Percentiles rank a stretch among this genome's conserved stretches.
phyloP scores from a whole-genome alignment of 2,113 vertebrate species.

The Charadrius vociferus region DNA sequence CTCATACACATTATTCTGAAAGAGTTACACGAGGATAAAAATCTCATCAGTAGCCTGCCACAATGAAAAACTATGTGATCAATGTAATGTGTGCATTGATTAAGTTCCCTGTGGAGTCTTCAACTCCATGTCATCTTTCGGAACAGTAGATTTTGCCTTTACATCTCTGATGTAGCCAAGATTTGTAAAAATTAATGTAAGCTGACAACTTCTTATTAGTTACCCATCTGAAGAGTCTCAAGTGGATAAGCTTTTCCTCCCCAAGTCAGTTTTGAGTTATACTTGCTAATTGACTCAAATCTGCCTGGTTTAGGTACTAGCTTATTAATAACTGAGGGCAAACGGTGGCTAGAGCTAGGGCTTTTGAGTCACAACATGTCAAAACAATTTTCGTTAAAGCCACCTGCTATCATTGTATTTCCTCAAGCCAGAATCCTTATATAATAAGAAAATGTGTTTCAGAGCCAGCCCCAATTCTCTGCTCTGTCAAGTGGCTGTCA shows the following conservation, averaged over 20 bases:
- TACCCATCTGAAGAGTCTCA: slow-evolving; percentile 27
- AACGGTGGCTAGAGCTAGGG: background rate
- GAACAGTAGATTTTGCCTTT: slow-evolving; percentile 1
- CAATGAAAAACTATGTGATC: background rate
- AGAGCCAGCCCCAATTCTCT: background rate
- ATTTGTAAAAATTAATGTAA: slow-evolving; percentile 38
- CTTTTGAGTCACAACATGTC: background rate
- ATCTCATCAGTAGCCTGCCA: background rate
- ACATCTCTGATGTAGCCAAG: background rate
- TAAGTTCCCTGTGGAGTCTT: background rate
- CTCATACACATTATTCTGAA: background rate
- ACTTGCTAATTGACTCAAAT: background rate
- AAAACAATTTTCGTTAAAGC: background rate
- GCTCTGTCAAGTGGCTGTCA: background rate
- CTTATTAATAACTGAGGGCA: background rate
- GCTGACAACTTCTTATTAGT: slow-evolving; percentile 38
- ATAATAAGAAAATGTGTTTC: background rate
- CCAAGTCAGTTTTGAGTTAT: background rate
- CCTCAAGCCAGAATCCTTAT: background rate
- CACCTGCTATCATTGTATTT: background rate
- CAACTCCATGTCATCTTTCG: background rate
- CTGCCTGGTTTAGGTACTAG: background rate
- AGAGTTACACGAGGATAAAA: background rate
- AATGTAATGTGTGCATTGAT: background rate
- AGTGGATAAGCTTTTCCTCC: background rate